Evolutionary conservation across 2,888 invertebrate genomes (phyloP).

Genomic region (Drosophila koepferae): DNA sequence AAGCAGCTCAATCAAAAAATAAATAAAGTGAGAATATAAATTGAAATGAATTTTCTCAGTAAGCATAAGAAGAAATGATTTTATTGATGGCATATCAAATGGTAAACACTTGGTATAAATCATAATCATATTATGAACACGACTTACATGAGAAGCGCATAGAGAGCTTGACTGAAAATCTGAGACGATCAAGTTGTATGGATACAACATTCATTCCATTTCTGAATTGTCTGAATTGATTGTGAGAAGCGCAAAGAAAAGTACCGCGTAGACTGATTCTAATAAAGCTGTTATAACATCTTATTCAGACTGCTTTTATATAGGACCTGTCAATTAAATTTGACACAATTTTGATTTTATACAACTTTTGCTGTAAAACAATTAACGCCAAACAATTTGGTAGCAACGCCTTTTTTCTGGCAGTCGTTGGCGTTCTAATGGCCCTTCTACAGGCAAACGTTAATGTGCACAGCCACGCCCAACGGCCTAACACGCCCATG

Average conservation of each 20-base stretch:
- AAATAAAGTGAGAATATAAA: not conserved
- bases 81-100: not conserved
- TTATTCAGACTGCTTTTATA: not conserved
- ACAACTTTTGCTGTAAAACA: conserved; percentile 3
- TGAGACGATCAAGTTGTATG: not conserved
- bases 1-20: not conserved
- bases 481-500: conserved; percentile 9
- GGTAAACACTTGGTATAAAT: too few species aligned
- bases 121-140: too few species aligned
- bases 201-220: not conserved
- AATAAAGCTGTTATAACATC: not conserved
- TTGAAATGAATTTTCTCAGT: not conserved
- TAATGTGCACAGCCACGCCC: conserved; percentile 18
- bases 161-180: too few species aligned
- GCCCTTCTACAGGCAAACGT: conserved; percentile 33
- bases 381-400: conserved; percentile 19
- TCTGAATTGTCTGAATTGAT: not conserved
- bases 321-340: not conserved
- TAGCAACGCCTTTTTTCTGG: conserved; percentile 5
- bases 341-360: conserved; percentile 1
- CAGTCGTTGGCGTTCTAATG: conserved; percentile 19
- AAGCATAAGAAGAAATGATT: not conserved
- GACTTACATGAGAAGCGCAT: too few species aligned
- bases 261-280: not conserved
- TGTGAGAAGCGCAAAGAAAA: not conserved